These are phyloP conservation scores for Alca torda DNA, from an alignment of 2,797 vertebrate genomes.

Conservation along the genomic window DNA sequence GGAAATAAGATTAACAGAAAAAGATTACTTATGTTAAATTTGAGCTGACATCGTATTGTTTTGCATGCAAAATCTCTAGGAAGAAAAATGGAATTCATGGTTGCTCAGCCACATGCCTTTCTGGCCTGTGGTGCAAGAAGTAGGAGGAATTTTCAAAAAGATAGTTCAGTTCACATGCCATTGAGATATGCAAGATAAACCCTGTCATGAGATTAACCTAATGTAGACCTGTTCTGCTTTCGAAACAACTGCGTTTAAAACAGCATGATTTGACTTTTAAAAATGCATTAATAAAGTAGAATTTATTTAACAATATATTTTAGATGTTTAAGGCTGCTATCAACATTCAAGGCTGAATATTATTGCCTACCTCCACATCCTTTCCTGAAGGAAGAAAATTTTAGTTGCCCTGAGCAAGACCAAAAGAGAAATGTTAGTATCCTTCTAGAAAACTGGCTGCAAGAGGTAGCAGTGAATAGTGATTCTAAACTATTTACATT, in stretches of 20 bases:
- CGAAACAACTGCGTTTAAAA: background rate
- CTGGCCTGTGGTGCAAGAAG: background rate
- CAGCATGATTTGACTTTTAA: background rate
- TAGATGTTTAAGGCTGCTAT: background rate
- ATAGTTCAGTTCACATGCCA: background rate
- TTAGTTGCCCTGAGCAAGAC: background rate
- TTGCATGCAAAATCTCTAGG: background rate
- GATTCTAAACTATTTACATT: background rate
- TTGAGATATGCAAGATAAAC: background rate
- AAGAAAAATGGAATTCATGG: background rate
- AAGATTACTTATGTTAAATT: background rate
- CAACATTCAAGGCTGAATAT: background rate
- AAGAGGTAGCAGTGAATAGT: background rate
- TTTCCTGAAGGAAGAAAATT: background rate
- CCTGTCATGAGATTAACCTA: background rate
- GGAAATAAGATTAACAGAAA: background rate
- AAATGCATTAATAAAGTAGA: background rate
- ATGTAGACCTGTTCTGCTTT: background rate
- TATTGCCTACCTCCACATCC: background rate
- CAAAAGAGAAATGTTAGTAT: background rate
- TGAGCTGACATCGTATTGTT: background rate
- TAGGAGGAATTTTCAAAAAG: background rate
- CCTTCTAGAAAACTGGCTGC: background rate
- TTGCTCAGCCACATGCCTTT: background rate
- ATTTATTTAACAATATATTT: background rate